Conservation (phyloP, 2,888 invertebrate genomes). For the Sinodicranocentrus sp. region DNA sequence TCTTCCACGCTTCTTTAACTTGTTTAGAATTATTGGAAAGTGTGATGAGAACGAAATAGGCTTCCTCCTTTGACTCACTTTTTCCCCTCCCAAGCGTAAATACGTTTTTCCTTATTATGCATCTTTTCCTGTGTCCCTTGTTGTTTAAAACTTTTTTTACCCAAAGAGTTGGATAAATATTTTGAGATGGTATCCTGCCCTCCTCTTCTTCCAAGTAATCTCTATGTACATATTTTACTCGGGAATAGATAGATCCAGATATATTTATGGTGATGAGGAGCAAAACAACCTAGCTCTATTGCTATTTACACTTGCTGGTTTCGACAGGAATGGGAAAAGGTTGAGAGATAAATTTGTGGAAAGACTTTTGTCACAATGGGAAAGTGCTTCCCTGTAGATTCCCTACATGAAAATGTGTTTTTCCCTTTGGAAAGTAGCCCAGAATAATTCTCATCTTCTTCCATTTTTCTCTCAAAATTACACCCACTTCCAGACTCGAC, state of each 20-base stretch:
- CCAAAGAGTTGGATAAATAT: constrained; percentile 40
- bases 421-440: not conserved
- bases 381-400: not conserved
- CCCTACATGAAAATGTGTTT: not conserved
- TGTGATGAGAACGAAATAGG: not conserved
- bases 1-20: constrained; percentile 1
- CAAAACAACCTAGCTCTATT: not conserved
- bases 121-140: constrained; percentile 23
- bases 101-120: not conserved
- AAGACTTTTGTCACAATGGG: constrained; percentile 14
- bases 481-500: not conserved
- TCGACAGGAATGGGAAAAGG: not conserved
- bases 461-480: not conserved
- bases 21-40: not conserved
- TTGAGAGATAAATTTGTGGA: constrained; percentile 23
- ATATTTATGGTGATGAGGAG: constrained; percentile 19
- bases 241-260: not conserved
- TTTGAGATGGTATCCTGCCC: constrained; percentile 22
- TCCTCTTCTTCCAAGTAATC: constrained; percentile 22
- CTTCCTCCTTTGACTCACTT: not conserved
- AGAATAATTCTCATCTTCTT: constrained; percentile 12
- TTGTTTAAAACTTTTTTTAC: constrained; percentile 32
- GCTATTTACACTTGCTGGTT: not conserved
- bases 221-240: constrained; percentile 37
- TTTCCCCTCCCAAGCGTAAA: not conserved